Evolutionary conservation across 2,797 vertebrate genomes (phyloP).

Genomic region (Pangasius mekongensis): DNA sequence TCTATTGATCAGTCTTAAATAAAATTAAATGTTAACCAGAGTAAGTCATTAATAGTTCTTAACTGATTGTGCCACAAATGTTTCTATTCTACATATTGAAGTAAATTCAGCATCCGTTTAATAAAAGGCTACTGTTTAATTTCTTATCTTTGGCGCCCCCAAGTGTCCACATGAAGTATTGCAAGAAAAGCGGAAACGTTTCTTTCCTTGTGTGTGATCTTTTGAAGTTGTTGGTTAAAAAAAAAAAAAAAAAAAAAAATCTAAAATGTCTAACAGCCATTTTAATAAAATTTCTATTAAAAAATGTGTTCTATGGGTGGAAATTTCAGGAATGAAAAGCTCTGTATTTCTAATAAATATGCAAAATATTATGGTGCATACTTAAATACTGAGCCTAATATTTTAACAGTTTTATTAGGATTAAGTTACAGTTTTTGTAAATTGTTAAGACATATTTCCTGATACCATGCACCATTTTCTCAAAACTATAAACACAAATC

Average conservation of each 20-base stretch:
- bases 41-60: neutral
- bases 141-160: slow-evolving; percentile 45
- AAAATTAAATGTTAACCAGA: neutral
- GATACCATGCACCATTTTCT: neutral
- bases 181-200: neutral
- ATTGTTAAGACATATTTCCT: no score
- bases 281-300: neutral
- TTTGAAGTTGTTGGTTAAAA: neutral
- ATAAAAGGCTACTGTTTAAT: slow-evolving; percentile 66
- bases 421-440: neutral
- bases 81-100: neutral
- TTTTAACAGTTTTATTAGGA: neutral
- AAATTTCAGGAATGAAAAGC: neutral
- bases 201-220: neutral
- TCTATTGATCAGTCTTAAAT: neutral
- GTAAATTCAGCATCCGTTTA: slow-evolving; percentile 59
- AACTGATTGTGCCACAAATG: neutral
- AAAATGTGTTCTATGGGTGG: neutral
- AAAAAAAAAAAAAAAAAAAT: no score
- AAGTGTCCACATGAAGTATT: slow-evolving; percentile 12
- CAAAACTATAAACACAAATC: neutral
- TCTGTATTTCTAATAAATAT: neutral
- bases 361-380: neutral
- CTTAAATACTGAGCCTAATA: neutral
- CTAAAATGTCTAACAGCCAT: neutral